phyloP scores from a whole-genome alignment of 2,888 invertebrate genomes.

The Thymelicus sylvestris region DNA sequence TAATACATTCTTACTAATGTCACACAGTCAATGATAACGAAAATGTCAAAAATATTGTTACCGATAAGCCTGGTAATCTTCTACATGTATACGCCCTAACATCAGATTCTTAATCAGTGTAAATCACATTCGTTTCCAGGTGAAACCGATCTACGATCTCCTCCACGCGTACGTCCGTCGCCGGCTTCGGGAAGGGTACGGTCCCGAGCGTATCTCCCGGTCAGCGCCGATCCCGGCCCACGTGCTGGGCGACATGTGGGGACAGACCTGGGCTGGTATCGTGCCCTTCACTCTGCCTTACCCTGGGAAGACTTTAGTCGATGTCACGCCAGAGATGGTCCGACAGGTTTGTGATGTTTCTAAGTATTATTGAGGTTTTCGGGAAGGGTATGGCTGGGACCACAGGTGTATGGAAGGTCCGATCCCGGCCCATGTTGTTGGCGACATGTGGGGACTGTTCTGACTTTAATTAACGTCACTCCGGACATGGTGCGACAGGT shows the following conservation, averaged over 20 bases:
- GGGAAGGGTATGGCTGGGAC: too few species aligned
- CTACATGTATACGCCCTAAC: too few species aligned
- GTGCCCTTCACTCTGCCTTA: constrained; percentile 93
- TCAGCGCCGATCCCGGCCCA: constrained; percentile 94
- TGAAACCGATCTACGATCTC: constrained; percentile 93
- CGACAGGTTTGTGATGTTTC: constrained; percentile 84
- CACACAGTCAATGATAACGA: too few species aligned
- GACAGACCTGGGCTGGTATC: constrained; percentile 93
- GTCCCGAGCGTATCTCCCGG: constrained; percentile 91
- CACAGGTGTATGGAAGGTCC: too few species aligned
- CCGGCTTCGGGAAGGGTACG: constrained; percentile 92
- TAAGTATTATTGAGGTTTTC: too few species aligned
- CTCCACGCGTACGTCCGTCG: constrained; percentile 95
- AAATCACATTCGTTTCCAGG: constrained; percentile 55
- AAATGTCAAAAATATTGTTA: too few species aligned
- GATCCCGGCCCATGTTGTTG: too few species aligned
- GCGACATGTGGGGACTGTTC: too few species aligned
- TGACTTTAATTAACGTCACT: constrained; percentile 91
- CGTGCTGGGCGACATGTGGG: constrained; percentile 96
- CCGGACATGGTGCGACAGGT: constrained; percentile 84
- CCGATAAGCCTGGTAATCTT: too few species aligned
- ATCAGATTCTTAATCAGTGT: too few species aligned
- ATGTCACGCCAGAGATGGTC: constrained; percentile 93
- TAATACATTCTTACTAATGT: too few species aligned
- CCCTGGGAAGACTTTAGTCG: constrained; percentile 92